Evolutionary conservation across 2,797 vertebrate species (phyloP).

Genomic region (Urosaurus nigricauda): DNA sequence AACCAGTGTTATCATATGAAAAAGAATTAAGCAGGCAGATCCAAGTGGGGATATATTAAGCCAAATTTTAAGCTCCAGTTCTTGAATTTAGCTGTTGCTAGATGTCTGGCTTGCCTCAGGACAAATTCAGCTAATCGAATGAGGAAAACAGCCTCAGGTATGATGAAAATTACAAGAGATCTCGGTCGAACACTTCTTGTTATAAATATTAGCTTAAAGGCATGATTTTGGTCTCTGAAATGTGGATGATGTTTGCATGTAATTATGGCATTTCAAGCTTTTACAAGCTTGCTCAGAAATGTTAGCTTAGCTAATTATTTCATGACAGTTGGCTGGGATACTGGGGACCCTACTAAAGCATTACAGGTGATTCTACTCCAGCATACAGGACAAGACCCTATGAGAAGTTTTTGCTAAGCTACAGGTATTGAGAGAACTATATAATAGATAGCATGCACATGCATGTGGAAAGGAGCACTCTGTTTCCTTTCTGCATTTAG

Average conservation of each 20-base stretch:
- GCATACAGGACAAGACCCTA: neutral
- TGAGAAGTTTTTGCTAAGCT: neutral
- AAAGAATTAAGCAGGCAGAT: constrained; percentile 89
- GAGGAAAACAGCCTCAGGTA: constrained; percentile 91
- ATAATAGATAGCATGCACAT: neutral
- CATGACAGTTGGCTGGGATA: constrained; percentile 45
- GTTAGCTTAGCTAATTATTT: constrained; percentile 72
- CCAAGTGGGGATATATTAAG: constrained; percentile 95
- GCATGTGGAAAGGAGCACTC: neutral
- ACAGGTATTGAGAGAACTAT: neutral
- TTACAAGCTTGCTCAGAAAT: constrained; percentile 76
- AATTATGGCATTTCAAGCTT: constrained; percentile 82
- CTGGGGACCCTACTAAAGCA: constrained; percentile 6
- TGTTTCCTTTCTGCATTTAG: neutral
- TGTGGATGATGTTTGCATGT: constrained; percentile 89
- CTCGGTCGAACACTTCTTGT: constrained; percentile 84
- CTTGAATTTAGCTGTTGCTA: constrained; percentile 89
- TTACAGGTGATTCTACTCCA: constrained; percentile 1
- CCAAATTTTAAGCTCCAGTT: constrained; percentile 87
- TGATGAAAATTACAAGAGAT: constrained; percentile 97
- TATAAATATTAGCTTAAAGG: constrained; percentile 92
- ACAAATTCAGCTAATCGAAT: constrained; percentile 85
- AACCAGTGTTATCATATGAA: constrained; percentile 85
- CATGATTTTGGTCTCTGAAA: constrained; percentile 85
- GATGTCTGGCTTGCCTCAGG: constrained; percentile 90